These are phyloP conservation scores for Euwallacea fornicatus DNA, from an alignment of 1,140 invertebrate genomes.

Conservation along the genomic window DNA sequence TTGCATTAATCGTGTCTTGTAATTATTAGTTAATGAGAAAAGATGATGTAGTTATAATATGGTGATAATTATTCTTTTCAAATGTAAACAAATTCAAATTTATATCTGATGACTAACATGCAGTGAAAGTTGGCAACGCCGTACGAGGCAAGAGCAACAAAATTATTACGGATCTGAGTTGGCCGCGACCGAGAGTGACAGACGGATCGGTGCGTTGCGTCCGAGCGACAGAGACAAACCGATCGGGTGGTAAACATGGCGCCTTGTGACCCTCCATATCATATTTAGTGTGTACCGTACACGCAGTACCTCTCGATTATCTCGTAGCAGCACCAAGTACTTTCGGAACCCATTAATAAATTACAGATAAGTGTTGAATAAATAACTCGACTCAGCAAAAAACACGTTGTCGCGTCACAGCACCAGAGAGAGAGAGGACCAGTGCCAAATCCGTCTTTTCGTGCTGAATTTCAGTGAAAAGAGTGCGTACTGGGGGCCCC, in stretches of 20 bases:
- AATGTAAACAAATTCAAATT: no score
- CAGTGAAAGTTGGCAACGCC: conserved; percentile 11
- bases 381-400: conserved; percentile 14
- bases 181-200: conserved; percentile 33
- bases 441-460: conserved; percentile 22
- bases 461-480: not conserved
- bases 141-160: conserved; percentile 29
- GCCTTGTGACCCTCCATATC: conserved; percentile 53
- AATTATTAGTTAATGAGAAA: no score
- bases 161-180: conserved; percentile 31
- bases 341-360: conserved; percentile 27
- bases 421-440: not conserved
- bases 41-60: no score
- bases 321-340: conserved; percentile 33
- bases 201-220: conserved; percentile 41
- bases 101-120: no score
- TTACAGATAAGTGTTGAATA: conserved; percentile 35
- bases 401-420: conserved; percentile 9
- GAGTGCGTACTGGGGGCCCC: not conserved
- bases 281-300: conserved; percentile 49
- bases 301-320: conserved; percentile 48
- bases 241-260: conserved; percentile 52
- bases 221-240: conserved; percentile 44
- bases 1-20: no score
- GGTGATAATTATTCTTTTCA: no score